These are phyloP conservation scores for Tetragnatha montana DNA, from an alignment of 2,888 invertebrate species.

Conservation along the genomic window DNA sequence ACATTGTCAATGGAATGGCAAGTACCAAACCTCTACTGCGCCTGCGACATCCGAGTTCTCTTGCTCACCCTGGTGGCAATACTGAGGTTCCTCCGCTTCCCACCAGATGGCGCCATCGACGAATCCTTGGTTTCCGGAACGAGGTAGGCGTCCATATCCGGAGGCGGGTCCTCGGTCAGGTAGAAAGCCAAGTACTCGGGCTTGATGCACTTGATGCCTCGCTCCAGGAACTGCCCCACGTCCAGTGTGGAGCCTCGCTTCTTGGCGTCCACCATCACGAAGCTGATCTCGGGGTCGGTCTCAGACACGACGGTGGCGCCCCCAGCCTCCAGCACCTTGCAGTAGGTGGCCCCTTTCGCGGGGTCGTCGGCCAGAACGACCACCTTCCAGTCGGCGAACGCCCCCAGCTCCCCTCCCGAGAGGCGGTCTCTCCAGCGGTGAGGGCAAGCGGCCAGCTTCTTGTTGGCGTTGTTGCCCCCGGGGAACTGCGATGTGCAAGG, in stretches of 20 bases:
- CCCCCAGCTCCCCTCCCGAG: slow-evolving; percentile 75
- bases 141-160: slow-evolving; percentile 49
- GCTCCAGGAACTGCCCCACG: slow-evolving; percentile 79
- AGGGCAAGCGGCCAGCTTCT: slow-evolving; percentile 75
- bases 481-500: slow-evolving; percentile 76
- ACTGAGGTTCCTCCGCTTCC: slow-evolving; percentile 37
- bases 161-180: slow-evolving; percentile 76
- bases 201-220: slow-evolving; percentile 81
- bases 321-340: slow-evolving; percentile 86
- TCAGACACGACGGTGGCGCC: slow-evolving; percentile 82
- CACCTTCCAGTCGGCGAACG: slow-evolving; percentile 76
- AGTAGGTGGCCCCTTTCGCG: slow-evolving; percentile 81
- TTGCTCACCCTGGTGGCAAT: slow-evolving; percentile 44
- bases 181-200: slow-evolving; percentile 82
- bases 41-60: slow-evolving; percentile 13
- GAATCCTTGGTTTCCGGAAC: slow-evolving; percentile 55
- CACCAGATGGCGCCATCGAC: not conserved
- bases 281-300: slow-evolving; percentile 78
- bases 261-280: slow-evolving; percentile 79
- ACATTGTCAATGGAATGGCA: no score
- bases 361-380: slow-evolving; percentile 81
- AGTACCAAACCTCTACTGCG: no score
- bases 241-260: slow-evolving; percentile 77
- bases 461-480: slow-evolving; percentile 58
- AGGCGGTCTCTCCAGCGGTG: slow-evolving; percentile 82